Evolutionary conservation across 2,888 invertebrate species (phyloP), one percentile per base, ranked within the genome.

Genomic region (Brachyptera putata): DNA sequence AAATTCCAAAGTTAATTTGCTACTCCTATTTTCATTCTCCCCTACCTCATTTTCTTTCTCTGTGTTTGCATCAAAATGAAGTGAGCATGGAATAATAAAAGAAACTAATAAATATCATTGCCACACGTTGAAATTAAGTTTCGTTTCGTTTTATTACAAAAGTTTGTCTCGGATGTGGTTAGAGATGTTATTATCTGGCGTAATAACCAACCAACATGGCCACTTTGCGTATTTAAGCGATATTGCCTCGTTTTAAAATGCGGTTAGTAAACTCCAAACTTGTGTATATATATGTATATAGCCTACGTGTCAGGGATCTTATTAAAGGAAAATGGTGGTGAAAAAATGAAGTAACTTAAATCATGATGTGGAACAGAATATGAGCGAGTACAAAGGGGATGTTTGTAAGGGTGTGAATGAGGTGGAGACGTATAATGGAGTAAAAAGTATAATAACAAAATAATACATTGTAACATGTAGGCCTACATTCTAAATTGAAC

Each of bases 1-100:
- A 62, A 60, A 60, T 62, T 57, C 57, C 57, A 53, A 62, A 62
- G 62, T 60, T 62, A 62, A 62, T 62, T 62, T 62, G 57, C 57
- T 55, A 57, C 56, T 41, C 41, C 53, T 49, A 60, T 62, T 62
- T 56, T 59, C 58, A 26, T 18, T 25, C 22, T 58, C 16, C 39
- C 26, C 16, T 37, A 34, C 30, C 30, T 7, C 30, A 5, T 11
- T 11, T 11, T 30, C 30, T 37, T 16, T 37, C 39, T n/a, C n/a
- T n/a, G n/a, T n/a, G n/a, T n/a, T n/a, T n/a, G n/a, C n/a, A n/a
- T n/a, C n/a, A n/a, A n/a, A n/a, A n/a, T n/a, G n/a, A n/a, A n/a
- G 30, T 30, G 7, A 21, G 43, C 43, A 21, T 21, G 4, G 43
- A 30, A 30, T 43, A 43, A 43, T 43, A 43, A 43, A 18, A 16